phyloP scores from a whole-genome alignment of 2,888 invertebrate species.

The Netelia fuscicornis region DNA sequence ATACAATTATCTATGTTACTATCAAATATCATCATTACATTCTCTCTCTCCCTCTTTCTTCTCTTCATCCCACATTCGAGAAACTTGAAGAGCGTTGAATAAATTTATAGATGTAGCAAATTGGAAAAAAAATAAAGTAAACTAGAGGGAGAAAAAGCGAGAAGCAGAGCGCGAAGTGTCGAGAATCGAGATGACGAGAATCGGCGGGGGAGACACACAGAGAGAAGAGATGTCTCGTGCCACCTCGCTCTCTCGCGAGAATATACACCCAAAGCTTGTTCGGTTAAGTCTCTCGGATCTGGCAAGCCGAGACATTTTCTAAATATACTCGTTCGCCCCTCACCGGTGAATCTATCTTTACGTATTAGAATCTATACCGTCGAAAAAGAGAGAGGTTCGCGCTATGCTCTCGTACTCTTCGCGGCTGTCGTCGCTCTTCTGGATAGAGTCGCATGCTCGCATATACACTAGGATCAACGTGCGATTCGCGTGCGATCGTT shows the following conservation, averaged over 20 bases:
- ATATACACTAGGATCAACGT: not conserved
- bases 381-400: slow-evolving; percentile 70
- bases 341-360: slow-evolving; percentile 84
- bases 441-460: slow-evolving; percentile 60
- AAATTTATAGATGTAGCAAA: not conserved
- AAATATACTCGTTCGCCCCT: slow-evolving; percentile 84
- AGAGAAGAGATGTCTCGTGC: not conserved
- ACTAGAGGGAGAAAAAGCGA: not conserved
- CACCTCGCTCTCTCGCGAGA: slow-evolving; percentile 23
- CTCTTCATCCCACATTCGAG: too few relatives aligned
- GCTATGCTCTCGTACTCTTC: slow-evolving; percentile 66
- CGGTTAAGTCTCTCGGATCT: slow-evolving; percentile 78
- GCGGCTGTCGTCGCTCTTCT: slow-evolving; percentile 70
- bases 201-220: slow-evolving; percentile 32
- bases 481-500: slow-evolving; percentile 2
- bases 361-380: slow-evolving; percentile 83
- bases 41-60: not conserved
- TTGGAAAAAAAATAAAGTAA: not conserved
- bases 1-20: too few relatives aligned
- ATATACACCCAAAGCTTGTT: slow-evolving; percentile 51
- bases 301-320: slow-evolving; percentile 84
- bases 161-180: not conserved
- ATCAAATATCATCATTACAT: not conserved
- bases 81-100: not conserved
- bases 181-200: slow-evolving; percentile 37